phyloP scores from a whole-genome alignment of 2,888 invertebrate genomes.

The Lymantria dispar region DNA sequence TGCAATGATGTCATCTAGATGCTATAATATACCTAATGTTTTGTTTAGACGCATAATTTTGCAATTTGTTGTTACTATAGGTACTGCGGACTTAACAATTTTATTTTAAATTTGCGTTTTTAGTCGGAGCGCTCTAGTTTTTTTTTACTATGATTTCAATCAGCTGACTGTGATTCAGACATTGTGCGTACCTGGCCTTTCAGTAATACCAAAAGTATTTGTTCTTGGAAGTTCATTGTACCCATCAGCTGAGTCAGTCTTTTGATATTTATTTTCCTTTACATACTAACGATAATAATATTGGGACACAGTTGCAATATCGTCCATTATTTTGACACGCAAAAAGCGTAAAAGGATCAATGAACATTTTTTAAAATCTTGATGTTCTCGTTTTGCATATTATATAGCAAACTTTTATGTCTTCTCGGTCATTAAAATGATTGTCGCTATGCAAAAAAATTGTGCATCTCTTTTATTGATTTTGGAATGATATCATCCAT shows the following conservation, averaged over 20 bases:
- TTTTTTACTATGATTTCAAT: conserved; percentile 15
- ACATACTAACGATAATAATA: conserved; percentile 44
- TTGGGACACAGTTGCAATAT: conserved; percentile 59
- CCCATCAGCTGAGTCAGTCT: conserved; percentile 72
- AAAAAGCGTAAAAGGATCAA: conserved; percentile 41
- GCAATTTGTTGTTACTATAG: conserved; percentile 21
- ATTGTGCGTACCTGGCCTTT: conserved; percentile 38
- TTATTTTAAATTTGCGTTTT: conserved; percentile 12
- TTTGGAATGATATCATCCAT: conserved; percentile 56
- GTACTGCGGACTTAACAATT: conserved; percentile 3
- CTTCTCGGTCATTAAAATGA: conserved; percentile 33
- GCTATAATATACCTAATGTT: conserved; percentile 24
- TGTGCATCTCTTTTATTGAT: conserved; percentile 44
- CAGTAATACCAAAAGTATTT: conserved; percentile 46
- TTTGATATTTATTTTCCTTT: conserved; percentile 43
- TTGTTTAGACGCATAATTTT: conserved; percentile 43
- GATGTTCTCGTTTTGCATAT: conserved; percentile 22
- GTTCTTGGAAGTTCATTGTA: conserved; percentile 68
- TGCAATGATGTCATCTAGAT: conserved; percentile 68
- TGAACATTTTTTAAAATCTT: conserved; percentile 27
- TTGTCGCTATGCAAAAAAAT: conserved; percentile 30
- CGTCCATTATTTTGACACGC: conserved; percentile 49
- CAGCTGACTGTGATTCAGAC: conserved; percentile 51
- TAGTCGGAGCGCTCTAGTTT: conserved; percentile 14
- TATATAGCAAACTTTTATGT: conserved; percentile 25